Conservation (phyloP, 2,888 invertebrate genomes). For the Pachliopta kotzebuea region DNA sequence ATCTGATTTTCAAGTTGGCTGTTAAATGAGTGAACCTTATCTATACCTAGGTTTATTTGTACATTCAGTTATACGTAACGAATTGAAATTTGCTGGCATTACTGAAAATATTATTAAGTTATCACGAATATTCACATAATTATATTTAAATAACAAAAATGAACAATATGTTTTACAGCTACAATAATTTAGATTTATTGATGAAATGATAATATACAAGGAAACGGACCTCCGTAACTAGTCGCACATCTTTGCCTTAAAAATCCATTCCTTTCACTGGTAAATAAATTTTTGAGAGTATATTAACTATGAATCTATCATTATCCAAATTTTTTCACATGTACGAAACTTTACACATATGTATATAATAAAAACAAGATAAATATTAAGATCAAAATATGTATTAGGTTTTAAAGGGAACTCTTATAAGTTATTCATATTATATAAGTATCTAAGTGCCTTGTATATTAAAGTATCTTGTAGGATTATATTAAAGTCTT, state of each 20-base stretch:
- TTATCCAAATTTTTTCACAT: background rate
- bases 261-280: too few relatives aligned
- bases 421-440: background rate
- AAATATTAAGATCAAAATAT: background rate
- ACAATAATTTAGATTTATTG: too few relatives aligned
- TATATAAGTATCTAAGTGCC: background rate
- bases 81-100: too few relatives aligned
- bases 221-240: background rate
- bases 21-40: constrained; percentile 1
- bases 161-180: too few relatives aligned
- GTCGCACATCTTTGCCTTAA: background rate
- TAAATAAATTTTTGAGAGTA: background rate
- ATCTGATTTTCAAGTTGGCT: constrained; percentile 19
- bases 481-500: background rate
- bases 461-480: background rate
- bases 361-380: background rate
- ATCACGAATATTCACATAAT: too few relatives aligned
- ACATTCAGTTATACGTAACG: background rate
- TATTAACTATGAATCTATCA: background rate
- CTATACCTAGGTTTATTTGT: background rate
- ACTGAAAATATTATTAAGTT: too few relatives aligned
- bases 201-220: too few relatives aligned
- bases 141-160: too few relatives aligned
- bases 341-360: background rate
- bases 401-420: background rate